Percentiles rank a stretch among this genome's conserved stretches.
These are phyloP conservation scores for Phlogophora meticulosa DNA, from an alignment of 2,888 invertebrate species.

Conservation along the genomic window DNA sequence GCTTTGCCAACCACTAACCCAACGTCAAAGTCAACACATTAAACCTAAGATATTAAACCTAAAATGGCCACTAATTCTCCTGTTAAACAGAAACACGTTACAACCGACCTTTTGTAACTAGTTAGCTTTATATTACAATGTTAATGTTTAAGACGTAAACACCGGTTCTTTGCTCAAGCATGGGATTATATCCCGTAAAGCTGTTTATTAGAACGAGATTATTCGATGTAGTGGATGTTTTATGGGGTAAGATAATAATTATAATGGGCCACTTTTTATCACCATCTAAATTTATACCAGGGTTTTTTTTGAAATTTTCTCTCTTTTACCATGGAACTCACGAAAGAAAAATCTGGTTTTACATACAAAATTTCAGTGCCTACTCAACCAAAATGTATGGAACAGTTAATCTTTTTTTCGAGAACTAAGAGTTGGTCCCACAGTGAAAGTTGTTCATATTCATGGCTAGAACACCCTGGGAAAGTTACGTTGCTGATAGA, in stretches of 20 bases:
- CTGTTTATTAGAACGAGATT: not conserved
- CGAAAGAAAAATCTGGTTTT: no score
- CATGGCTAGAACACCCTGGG: no score
- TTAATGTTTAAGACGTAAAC: slow-evolving; percentile 61
- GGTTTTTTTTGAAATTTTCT: no score
- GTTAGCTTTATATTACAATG: slow-evolving; percentile 61
- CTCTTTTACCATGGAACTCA: no score
- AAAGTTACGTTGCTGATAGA: no score
- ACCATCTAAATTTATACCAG: no score
- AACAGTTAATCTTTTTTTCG: no score
- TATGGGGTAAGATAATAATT: not conserved
- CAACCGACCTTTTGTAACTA: slow-evolving; percentile 29
- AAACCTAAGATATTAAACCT: slow-evolving; percentile 1
- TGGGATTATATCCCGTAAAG: slow-evolving; percentile 11
- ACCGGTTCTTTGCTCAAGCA: slow-evolving; percentile 27
- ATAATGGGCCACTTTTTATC: not conserved
- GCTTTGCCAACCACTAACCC: not conserved
- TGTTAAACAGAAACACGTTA: slow-evolving; percentile 26
- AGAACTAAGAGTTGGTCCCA: no score
- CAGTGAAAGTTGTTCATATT: no score
- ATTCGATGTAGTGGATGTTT: not conserved
- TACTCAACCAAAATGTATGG: no score
- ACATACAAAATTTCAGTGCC: no score
- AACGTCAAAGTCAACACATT: slow-evolving; percentile 14
- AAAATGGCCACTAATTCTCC: slow-evolving; percentile 20